Evolutionary conservation across 2,888 invertebrate genomes (phyloP).

Genomic region (Lordiphosa fenestrarum): DNA sequence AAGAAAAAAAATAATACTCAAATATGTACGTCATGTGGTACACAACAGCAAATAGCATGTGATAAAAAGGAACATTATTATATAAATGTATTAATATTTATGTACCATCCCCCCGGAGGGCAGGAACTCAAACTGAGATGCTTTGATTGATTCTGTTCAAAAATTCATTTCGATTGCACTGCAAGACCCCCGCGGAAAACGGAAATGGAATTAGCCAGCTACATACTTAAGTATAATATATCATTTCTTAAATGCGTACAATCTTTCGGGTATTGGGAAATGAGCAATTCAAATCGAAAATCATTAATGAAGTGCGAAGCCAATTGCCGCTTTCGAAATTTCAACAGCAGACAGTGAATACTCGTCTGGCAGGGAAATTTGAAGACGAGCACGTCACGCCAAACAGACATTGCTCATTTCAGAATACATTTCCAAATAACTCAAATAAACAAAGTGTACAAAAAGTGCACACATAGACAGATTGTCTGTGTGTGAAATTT

Average conservation of each 20-base stretch:
- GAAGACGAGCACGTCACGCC: slow-evolving; percentile 40
- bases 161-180: slow-evolving; percentile 8
- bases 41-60: slow-evolving; percentile 39
- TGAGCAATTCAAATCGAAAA: slow-evolving; percentile 3
- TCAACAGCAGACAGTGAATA: slow-evolving; percentile 37
- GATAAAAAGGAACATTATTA: slow-evolving; percentile 30
- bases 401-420: slow-evolving; percentile 32
- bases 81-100: background rate
- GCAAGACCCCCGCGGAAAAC: slow-evolving; percentile 4
- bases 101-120: too few relatives aligned
- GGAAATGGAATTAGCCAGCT: slow-evolving; percentile 36
- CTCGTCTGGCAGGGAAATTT: slow-evolving; percentile 30
- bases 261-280: slow-evolving; percentile 25
- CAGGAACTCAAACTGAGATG: slow-evolving; percentile 2
- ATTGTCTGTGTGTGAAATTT: slow-evolving; percentile 17
- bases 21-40: slow-evolving; percentile 59
- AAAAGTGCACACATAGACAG: background rate
- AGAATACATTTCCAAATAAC: slow-evolving; percentile 38
- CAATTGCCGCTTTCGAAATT: slow-evolving; percentile 54
- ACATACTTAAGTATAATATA: slow-evolving; percentile 6
- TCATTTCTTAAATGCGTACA: slow-evolving; percentile 39
- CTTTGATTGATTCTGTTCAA: slow-evolving; percentile 37
- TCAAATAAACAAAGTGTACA: slow-evolving; percentile 54
- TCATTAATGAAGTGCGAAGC: slow-evolving; percentile 69
- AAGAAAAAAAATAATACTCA: slow-evolving; percentile 41